Evolutionary conservation across 23 tunicate genomes (phyloP).

Genomic region (Botrylloides violaceus): DNA sequence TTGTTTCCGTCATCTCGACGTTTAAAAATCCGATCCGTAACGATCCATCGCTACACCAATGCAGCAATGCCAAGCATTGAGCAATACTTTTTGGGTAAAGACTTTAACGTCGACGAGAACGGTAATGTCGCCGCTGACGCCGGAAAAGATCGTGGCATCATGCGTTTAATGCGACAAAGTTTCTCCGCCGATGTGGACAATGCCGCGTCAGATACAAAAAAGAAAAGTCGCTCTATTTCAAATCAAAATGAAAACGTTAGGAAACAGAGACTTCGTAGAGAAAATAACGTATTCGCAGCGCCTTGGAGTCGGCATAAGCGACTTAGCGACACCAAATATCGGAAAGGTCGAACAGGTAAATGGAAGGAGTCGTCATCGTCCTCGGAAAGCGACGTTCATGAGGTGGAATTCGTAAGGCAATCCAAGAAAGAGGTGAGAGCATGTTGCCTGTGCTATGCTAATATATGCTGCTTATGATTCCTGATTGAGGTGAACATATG

Average conservation of each 20-base stretch:
- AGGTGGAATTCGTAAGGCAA: background rate
- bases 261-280: background rate
- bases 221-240: background rate
- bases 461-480: no score
- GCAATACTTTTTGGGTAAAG: conserved; percentile 10
- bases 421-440: background rate
- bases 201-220: background rate
- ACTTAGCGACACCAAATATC: background rate
- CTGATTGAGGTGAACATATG: no score
- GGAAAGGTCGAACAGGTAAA: background rate
- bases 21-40: conserved; percentile 1
- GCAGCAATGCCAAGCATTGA: conserved; percentile 22
- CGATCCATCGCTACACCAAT: conserved; percentile 14
- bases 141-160: background rate
- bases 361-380: background rate
- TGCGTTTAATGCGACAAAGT: background rate
- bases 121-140: background rate
- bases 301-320: background rate
- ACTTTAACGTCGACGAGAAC: conserved; percentile 5
- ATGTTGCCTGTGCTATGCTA: no score
- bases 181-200: background rate
- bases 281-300: background rate
- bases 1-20: conserved; percentile 10
- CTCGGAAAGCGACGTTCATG: background rate
- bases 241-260: background rate